phyloP scores from a whole-genome alignment of 1,140 invertebrate species.

The fruit fly (Drosophila melanogaster) region DNA sequence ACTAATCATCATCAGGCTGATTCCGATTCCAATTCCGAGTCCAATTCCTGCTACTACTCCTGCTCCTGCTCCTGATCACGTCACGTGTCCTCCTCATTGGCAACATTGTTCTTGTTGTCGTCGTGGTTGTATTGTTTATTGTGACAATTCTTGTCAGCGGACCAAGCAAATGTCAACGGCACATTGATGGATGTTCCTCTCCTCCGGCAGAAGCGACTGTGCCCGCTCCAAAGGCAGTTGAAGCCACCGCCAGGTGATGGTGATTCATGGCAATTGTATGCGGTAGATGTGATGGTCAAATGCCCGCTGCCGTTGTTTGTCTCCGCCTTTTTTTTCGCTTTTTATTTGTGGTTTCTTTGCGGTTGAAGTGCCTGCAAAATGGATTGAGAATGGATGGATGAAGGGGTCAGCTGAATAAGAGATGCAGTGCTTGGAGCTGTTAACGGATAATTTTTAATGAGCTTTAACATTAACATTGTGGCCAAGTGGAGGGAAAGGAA shows the following conservation, averaged over 20 bases:
- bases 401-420: conserved; percentile 1
- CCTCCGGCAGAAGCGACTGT: conserved; percentile 25
- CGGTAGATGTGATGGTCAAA: conserved; percentile 73
- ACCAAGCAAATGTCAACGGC: conserved; percentile 80
- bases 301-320: conserved; percentile 39
- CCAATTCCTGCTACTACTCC: conserved; percentile 3
- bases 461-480: conserved; percentile 50
- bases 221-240: conserved; percentile 14
- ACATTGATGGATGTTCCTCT: conserved; percentile 80
- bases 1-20: conserved; percentile 78
- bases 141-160: conserved; percentile 81
- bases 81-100: conserved; percentile 73
- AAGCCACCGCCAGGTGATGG: conserved; percentile 71
- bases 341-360: conserved; percentile 53
- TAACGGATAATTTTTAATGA: conserved; percentile 60
- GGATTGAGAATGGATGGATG: neutral
- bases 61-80: conserved; percentile 35
- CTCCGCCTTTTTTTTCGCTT: conserved; percentile 13
- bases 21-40: conserved; percentile 16
- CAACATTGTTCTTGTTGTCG: conserved; percentile 50
- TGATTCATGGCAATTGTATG: conserved; percentile 81
- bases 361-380: conserved; percentile 22
- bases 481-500: conserved; percentile 5
- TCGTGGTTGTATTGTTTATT: conserved; percentile 81
- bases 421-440: conserved; percentile 33